Evolutionary conservation across 2,113 vertebrate genomes (phyloP), one percentile per base, ranked within the genome.

Genomic region (Callaeas wilsoni): DNA sequence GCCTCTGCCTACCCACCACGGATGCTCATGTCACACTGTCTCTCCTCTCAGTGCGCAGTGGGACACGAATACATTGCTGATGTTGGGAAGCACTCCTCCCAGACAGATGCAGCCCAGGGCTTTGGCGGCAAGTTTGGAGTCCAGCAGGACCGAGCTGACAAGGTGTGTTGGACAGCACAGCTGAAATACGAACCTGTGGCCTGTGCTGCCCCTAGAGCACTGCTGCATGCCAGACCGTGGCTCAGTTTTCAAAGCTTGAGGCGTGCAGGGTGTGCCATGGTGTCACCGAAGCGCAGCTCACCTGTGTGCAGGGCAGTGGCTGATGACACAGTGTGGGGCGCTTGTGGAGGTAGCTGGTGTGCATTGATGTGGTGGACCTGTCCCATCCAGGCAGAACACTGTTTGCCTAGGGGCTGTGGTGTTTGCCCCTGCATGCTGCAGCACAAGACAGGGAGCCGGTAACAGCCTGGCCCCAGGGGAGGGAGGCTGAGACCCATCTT

Each of bases 51-150:
- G 99, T 98, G 89, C 12, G 99, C 99, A 0, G 35, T 99, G 96
- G 99, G 99, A n/a, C 98, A 99, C 1, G 97, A 98, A 49, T 99
- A 99, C 2, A 80, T 99, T 5, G 98, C 99, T 2, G 96, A 98
- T 8, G 98, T 99, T 1, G 98, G 98, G 59, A 98, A 99, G 78
- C 99, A 99, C 96, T 99, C 99, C 3, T 99, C 99, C 3, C 99
- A 99, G 97, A 99, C 98, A 0, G 99, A 99, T 32, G 99, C 98
- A 6, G 98, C 99, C 2, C 97, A 95, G 85, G 99, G 99, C 13
- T 99, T 99, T 44, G 99, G 99, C 0, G 99, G 99, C 9, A 99
- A 99, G 94, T 99, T 97, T 0, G 99, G 99, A 18, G 98, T 99
- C 23, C 98, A 99, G 97, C 98, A 97, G 96, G 99, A 99, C 85